phyloP scores from a whole-genome alignment of 92 coral and sea anemone species.

The Metridium senile region DNA sequence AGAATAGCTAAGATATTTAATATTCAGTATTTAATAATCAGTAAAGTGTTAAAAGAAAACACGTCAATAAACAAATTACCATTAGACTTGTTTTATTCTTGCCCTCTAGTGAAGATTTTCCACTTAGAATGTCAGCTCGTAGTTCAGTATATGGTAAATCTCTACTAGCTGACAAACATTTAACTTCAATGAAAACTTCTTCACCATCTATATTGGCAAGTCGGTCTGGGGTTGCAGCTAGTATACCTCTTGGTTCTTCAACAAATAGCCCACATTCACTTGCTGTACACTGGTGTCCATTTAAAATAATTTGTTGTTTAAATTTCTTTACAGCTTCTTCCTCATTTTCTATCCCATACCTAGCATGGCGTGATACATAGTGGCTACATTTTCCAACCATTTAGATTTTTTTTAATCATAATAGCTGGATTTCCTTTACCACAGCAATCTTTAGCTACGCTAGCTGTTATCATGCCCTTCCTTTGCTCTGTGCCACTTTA shows the following conservation, averaged over 20 bases:
- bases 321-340: conserved; percentile 29
- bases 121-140: no score
- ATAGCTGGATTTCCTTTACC: conserved; percentile 9
- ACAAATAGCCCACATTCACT: conserved; percentile 50
- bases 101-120: no score
- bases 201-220: conserved; percentile 13
- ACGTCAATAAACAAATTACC: no score
- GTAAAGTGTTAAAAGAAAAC: no score
- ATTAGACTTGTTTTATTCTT: no score
- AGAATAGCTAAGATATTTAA: no score
- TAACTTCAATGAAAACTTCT: not conserved
- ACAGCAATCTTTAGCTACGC: conserved; percentile 4
- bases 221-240: conserved; percentile 68
- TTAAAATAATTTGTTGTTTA: conserved; percentile 12
- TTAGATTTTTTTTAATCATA: not conserved
- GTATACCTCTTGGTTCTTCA: conserved; percentile 37
- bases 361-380: conserved; percentile 3
- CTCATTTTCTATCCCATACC: conserved; percentile 59
- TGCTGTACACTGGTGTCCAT: not conserved
- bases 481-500: conserved; percentile 1
- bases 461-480: conserved; percentile 6
- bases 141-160: no score
- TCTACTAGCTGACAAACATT: conserved; percentile 16
- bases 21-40: no score
- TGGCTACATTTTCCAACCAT: conserved; percentile 7